Base-by-base conservation (phyloP, 2,113 vertebrate species). In the Seriola dumerili region DNA sequence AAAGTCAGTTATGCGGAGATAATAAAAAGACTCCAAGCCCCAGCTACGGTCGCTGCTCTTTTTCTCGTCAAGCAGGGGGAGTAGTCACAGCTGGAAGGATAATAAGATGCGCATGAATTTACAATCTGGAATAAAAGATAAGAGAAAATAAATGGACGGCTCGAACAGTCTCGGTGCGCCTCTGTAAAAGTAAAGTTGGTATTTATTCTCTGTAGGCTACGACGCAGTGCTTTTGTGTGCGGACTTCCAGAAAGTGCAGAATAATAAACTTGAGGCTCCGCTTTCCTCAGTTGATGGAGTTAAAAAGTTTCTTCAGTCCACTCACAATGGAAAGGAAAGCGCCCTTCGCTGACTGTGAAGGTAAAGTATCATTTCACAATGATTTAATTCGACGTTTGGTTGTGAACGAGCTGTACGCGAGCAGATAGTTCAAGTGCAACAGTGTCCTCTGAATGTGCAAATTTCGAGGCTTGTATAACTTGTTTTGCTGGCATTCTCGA, bases 41-140 rank as follows among this genome's bases (percentile, higher is more conserved):
- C 92, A 87, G 77, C 52, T 42, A 78, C 78, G 38, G 17, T 16
- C 65, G 52, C 68, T 48, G 54, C 88, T 59, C 23, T 48, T 62
- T 85, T 80, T 85, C 74, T 87, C 78, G 80, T 77, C 81, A 55
- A 85, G 64, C 82, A 78, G 91, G 91, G 89, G 92, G 93, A 93
- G 86, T 88, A 93, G 91, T 88, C 93, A 91, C 94, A 93, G 93
- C 93, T 94, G 95, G 94, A 93, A 89, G 91, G 93, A 94, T 95
- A 94, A 95, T 94, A 94, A 95, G 94, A 95, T 94, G 94, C 93
- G 94, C 93, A 94, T 94, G 93, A 94, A 95, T 91, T 92, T 93
- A 93, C 92, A 84, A 90, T 89, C 88, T 89, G 88, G 88, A 94
- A 90, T 91, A 86, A 89, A 89, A 92, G 90, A 93, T 90, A 91